These are phyloP conservation scores for Plectropomus leopardus DNA, from an alignment of 2,113 vertebrate genomes.

Conservation along the genomic window DNA sequence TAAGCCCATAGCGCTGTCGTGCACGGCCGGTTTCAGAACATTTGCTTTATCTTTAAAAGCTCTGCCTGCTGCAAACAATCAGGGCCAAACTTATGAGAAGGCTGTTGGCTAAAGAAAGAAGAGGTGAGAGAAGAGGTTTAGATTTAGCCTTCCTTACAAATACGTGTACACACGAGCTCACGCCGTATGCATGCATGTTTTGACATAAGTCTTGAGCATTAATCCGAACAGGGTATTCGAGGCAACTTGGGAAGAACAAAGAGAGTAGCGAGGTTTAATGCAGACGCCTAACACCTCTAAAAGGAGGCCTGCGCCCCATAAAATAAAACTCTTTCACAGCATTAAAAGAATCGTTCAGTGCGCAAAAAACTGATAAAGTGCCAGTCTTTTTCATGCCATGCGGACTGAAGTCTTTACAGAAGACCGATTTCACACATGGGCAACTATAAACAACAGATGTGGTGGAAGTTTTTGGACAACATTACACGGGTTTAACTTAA, in stretches of 20 bases:
- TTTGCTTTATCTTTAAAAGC: conserved; percentile 67
- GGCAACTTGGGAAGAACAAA: conserved; percentile 38
- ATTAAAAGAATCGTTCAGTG: conserved; percentile 39
- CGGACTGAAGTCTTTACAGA: conserved; percentile 20
- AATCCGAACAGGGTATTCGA: conserved; percentile 41
- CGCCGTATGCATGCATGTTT: conserved; percentile 3
- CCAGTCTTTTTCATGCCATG: conserved; percentile 20
- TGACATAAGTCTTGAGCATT: conserved; percentile 16
- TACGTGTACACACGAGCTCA: conserved; percentile 8
- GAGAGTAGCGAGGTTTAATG: conserved; percentile 29
- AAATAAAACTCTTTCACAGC: conserved; percentile 50
- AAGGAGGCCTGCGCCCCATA: conserved; percentile 33
- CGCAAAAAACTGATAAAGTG: conserved; percentile 27
- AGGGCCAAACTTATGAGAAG: conserved; percentile 38
- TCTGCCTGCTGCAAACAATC: conserved; percentile 61
- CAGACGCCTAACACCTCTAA: conserved; percentile 34
- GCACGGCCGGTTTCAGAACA: conserved; percentile 50
- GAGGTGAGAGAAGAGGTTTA: conserved; percentile 35
- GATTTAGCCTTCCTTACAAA: conserved; percentile 18
- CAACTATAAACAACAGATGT: conserved; percentile 38
- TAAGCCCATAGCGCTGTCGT: conserved; percentile 61
- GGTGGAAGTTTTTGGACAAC: conserved; percentile 24
- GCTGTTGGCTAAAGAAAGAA: conserved; percentile 23
- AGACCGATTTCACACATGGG: conserved; percentile 55
- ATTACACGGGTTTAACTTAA: background rate